Conservation (phyloP, 2,797 vertebrate genomes). For the Clarias laeviceps region DNA sequence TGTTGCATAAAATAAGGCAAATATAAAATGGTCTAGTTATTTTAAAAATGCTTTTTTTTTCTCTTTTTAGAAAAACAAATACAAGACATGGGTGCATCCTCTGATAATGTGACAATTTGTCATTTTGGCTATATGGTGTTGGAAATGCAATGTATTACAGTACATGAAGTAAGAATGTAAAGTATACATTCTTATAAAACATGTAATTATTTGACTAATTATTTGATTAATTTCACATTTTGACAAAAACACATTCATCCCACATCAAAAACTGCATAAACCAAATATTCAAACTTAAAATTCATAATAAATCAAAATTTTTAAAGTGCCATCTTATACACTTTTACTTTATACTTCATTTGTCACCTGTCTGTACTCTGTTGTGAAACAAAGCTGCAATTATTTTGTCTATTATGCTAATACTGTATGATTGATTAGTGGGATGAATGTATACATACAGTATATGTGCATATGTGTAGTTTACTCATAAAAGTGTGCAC, state of each 20-base stretch:
- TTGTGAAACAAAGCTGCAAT: background rate
- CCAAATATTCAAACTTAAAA: background rate
- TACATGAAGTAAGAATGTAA: background rate
- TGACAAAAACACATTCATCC: background rate
- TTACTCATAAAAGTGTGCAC: background rate
- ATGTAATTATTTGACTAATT: background rate
- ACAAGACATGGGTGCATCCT: background rate
- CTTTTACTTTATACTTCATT: background rate
- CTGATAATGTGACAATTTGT: background rate
- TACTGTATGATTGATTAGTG: background rate
- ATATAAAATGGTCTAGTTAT: background rate
- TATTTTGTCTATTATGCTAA: background rate
- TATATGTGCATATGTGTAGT: background rate
- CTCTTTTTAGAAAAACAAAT: background rate
- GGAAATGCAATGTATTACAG: background rate
- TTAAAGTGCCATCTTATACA: background rate
- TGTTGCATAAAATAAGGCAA: background rate
- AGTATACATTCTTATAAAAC: too few species aligned
- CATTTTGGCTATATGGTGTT: background rate
- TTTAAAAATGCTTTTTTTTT: background rate
- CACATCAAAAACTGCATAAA: background rate
- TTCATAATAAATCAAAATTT: background rate
- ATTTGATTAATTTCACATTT: background rate
- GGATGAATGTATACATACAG: background rate
- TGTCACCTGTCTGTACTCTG: background rate